Evolutionary conservation across 2,888 invertebrate species (phyloP), one percentile per base, ranked within the genome.

Genomic region (Drosophila fulvimacula): DNA sequence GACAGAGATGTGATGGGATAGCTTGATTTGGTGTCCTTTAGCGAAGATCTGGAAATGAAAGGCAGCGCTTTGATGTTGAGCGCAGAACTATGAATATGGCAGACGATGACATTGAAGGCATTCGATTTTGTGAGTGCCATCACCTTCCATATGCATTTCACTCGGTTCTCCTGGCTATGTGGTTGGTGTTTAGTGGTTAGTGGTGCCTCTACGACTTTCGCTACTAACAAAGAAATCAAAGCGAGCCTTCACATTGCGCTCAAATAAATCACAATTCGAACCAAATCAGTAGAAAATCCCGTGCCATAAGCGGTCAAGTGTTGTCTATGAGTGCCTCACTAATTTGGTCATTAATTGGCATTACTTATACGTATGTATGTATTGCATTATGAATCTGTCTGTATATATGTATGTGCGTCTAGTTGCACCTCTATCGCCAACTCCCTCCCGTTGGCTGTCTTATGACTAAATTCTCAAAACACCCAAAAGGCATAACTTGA

Each of bases 341-440:
- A 89, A 89, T 86, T 86, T 86, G 89, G 86, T 89, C 86, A 86
- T 89, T 86, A 86, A 86, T 89, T 86, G 85, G 86, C 88, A 85
- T 77, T 63, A 66, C 81, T 80, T 73, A 82, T 85, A 80, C 63
- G 72, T 77, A 58, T 74, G 52, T 67, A 44, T 27, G n/a, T 64
- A 15, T 11, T 11, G 1, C 30, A 48, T 48, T 48, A 48, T 48
- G 46, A 48, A 48, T 48, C 46, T 48, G 27, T 48, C 30, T 17
- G 11, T 49, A 19, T 46, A 36, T 44, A 36, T 68, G 67, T 58
- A 11, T 15, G 42, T 61, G 46, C 58, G 19, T 42, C 6, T 53
- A 58, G 36, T 21, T 67, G 53, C 63, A 42, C 41, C 41, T 63
- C 38, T 27, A 10, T 39, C 15, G 51, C 52, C 61, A 51, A 38